Evolutionary conservation across 2,797 vertebrate species (phyloP), one percentile per base, ranked within the genome.

Genomic region (Sternotherus odoratus): DNA sequence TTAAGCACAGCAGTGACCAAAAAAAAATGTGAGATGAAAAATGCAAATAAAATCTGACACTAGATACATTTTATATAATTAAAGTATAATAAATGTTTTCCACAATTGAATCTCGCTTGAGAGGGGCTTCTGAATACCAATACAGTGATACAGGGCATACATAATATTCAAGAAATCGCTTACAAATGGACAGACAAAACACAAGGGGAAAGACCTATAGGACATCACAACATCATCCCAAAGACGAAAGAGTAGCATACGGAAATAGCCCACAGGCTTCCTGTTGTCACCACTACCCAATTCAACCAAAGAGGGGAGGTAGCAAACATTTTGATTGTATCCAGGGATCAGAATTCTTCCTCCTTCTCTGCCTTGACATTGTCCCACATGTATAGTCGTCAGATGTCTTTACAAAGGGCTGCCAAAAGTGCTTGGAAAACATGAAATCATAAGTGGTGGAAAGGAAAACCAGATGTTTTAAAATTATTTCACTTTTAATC

Each of bases 391-490:
- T 96, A 97, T 97, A 96, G 95, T 96, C 95, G 95, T 93, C 91
- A 95, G 92, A 82, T 96, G 94, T 97, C 96, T 97, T 92, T 93
- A 72, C 79, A 17, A 56, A 63, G 51, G 83, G 88, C 89, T 97
- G 97, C 95, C 95, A 97, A 95, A 82, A 85, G 85, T 85, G 46
- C 94, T 95, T 94, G 96, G 97, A 97, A 96, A 97, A 95, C 91
- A 82, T 97, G 95, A 95, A 95, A 95, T 96, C 97, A 97, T 90
- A 93, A 92, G 85, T 90, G 90, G 93, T 96, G 94, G 95, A 93
- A 96, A 97, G 92, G 89, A 95, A 96, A 95, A 92, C 83, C 96
- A 97, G 94, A 97, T 97, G 97, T 96, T 95, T 60, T 81, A 46
- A 83, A 89, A 78, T 89, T 90, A 48, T 75, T 75, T 77, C 90